Conservation (phyloP, 2,797 vertebrate species). For the Microhierax caerulescens region DNA sequence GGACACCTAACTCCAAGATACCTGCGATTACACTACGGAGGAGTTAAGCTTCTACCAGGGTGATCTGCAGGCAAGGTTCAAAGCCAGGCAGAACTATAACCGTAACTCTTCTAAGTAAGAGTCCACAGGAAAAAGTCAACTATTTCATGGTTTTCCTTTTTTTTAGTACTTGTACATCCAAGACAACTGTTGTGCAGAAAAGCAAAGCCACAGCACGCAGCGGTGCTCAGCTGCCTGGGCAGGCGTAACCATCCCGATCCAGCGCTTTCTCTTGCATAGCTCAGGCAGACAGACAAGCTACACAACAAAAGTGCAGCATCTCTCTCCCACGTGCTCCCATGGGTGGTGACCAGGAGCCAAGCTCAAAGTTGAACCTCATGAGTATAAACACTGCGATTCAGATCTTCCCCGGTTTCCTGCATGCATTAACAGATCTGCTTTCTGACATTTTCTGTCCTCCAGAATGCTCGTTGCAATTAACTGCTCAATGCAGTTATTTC, state of each 20-base stretch:
- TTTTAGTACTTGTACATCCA: not conserved
- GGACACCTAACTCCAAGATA: not conserved
- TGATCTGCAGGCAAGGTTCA: not conserved
- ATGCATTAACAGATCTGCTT: not conserved
- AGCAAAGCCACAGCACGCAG: not conserved
- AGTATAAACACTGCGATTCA: not conserved
- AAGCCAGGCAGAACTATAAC: not conserved
- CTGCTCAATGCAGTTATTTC: not conserved
- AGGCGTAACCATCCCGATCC: not conserved
- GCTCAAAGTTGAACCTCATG: not conserved
- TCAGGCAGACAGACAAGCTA: not conserved
- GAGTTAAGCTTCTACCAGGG: not conserved
- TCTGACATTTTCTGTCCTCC: not conserved
- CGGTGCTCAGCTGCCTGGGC: not conserved
- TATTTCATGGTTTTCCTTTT: not conserved
- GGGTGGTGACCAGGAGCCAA: not conserved
- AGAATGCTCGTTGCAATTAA: not conserved
- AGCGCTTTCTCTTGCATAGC: not conserved
- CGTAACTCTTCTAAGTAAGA: not conserved
- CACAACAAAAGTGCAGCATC: not conserved
- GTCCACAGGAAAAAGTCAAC: not conserved
- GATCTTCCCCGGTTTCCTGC: not conserved
- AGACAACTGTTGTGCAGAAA: not conserved
- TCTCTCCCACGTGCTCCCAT: not conserved
- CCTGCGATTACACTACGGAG: not conserved